phyloP scores from a whole-genome alignment of 1,140 invertebrate species.

The Bombus confusus region DNA sequence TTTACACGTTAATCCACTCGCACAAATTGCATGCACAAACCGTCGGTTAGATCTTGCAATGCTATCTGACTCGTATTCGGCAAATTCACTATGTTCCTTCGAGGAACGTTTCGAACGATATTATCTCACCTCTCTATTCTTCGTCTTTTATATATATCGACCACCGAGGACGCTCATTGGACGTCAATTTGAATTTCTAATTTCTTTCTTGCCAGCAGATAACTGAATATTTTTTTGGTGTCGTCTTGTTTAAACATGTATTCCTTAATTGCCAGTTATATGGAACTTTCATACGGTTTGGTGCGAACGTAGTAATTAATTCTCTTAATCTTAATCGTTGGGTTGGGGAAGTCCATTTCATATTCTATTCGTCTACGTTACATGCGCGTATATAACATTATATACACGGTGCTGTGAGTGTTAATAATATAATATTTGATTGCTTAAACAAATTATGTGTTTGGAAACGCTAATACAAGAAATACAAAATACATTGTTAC shows the following conservation, averaged over 20 bases:
- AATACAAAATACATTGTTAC: too few relatives aligned
- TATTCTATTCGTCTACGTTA: neutral
- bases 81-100: neutral
- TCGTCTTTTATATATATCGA: neutral
- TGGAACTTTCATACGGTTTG: neutral
- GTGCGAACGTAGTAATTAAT: neutral
- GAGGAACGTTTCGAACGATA: neutral
- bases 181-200: constrained; percentile 1
- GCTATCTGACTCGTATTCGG: neutral
- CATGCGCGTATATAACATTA: too few relatives aligned
- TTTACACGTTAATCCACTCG: neutral
- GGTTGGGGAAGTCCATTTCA: neutral
- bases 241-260: neutral
- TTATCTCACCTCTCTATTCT: neutral
- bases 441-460: too few relatives aligned
- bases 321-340: neutral
- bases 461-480: too few relatives aligned
- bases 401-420: too few relatives aligned
- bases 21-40: constrained; percentile 1
- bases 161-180: neutral
- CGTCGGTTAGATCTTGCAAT: constrained; percentile 31
- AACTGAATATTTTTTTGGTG: neutral
- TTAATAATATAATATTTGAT: too few relatives aligned
- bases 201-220: neutral
- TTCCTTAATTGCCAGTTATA: neutral